A percentile compares a stretch with the other conserved stretches of the same genome.
These are phyloP conservation scores for Hipposideros armiger DNA, from an alignment of 2,113 vertebrate species.

Conservation along the genomic window DNA sequence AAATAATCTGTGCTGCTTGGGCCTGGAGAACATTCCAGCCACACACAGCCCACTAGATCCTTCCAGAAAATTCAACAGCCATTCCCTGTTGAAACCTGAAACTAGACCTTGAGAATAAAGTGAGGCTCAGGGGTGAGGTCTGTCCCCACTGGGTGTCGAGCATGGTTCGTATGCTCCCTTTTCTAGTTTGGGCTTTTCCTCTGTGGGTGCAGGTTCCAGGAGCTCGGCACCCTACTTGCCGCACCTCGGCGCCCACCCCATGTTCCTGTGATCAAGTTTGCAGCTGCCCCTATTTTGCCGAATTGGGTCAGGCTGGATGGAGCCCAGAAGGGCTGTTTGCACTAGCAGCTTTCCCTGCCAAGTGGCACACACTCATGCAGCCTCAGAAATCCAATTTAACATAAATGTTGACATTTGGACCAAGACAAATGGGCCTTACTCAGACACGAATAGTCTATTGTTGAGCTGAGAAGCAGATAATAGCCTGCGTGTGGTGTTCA, in stretches of 20 bases:
- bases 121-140: not conserved
- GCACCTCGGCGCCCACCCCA: fast-evolving
- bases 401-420: conserved; percentile 29
- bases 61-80: not conserved
- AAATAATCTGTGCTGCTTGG: not conserved
- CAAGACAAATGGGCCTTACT: conserved; percentile 31
- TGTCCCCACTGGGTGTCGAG: not conserved
- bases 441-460: not conserved
- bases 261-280: not conserved
- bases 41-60: too few species aligned
- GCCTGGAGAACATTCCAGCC: not conserved
- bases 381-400: conserved; percentile 55
- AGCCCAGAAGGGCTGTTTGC: not conserved
- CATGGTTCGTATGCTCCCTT: not conserved
- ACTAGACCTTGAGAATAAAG: not conserved
- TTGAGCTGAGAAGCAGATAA: not conserved
- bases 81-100: not conserved
- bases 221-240: not conserved
- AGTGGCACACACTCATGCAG: not conserved
- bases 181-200: not conserved
- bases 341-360: not conserved
- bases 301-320: conserved; percentile 62
- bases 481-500: not conserved
- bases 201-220: not conserved
- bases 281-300: not conserved